These are phyloP conservation scores for Papilio gigon DNA, from an alignment of 2,888 invertebrate genomes.

Conservation along the genomic window DNA sequence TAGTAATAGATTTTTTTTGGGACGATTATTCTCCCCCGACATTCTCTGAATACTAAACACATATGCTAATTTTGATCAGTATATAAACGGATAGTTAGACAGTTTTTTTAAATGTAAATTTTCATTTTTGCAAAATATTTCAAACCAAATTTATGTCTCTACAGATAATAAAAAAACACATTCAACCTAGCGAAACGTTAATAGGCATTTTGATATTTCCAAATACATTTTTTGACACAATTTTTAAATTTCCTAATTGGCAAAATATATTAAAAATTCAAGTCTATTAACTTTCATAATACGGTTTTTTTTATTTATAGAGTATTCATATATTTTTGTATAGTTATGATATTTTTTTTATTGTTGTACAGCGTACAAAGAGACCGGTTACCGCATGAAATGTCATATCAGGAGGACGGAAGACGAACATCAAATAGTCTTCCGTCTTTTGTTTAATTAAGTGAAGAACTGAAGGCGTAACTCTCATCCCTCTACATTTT, in stretches of 20 bases:
- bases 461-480: too few relatives aligned
- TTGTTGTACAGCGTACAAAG: too few relatives aligned
- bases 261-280: slow-evolving; percentile 11
- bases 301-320: background rate
- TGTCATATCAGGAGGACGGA: too few relatives aligned
- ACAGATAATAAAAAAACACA: background rate
- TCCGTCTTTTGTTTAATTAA: too few relatives aligned
- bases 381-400: too few relatives aligned
- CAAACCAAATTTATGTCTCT: background rate
- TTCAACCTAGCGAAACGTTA: background rate
- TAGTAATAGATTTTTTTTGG: too few relatives aligned
- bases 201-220: background rate
- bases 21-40: background rate
- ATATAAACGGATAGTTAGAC: background rate
- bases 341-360: too few relatives aligned
- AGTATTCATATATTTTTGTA: too few relatives aligned
- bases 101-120: background rate
- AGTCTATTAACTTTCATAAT: background rate
- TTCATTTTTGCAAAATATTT: slow-evolving; percentile 3
- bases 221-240: background rate
- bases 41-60: background rate
- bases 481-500: too few relatives aligned
- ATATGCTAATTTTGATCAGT: background rate
- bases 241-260: background rate
- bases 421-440: too few relatives aligned